Percentiles rank a stretch among this genome's conserved stretches.
Evolutionary conservation across 2,113 vertebrate species (phyloP).

Genomic region (Xiphophorus couchianus): DNA sequence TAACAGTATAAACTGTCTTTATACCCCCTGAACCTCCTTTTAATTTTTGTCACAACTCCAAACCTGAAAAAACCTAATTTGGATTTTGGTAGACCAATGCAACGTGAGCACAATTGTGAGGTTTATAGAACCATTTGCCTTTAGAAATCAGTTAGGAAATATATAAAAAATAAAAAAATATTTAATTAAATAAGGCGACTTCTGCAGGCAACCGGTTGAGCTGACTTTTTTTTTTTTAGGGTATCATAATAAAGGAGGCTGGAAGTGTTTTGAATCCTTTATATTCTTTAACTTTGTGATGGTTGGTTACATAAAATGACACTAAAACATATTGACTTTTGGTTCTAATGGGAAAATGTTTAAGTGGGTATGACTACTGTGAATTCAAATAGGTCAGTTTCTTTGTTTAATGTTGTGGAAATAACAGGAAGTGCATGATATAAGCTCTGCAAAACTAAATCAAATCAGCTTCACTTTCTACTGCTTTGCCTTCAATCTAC

Average conservation of each 20-base stretch:
- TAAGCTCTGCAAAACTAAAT: background rate
- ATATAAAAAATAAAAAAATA: background rate
- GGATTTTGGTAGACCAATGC: background rate
- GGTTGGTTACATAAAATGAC: too few relatives aligned
- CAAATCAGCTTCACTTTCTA: background rate
- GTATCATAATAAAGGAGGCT: background rate
- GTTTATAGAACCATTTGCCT: background rate
- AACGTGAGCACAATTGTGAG: background rate
- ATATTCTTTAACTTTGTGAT: too few relatives aligned
- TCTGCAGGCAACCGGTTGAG: background rate
- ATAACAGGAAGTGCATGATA: background rate
- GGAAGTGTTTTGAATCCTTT: background rate
- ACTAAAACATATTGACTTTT: too few relatives aligned
- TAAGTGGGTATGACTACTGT: background rate
- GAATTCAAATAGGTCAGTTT: too few relatives aligned
- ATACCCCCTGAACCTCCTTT: background rate
- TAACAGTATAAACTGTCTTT: background rate
- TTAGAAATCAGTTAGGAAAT: background rate
- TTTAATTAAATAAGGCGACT: background rate
- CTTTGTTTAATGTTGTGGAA: background rate
- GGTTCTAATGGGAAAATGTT: too few relatives aligned
- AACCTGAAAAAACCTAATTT: background rate
- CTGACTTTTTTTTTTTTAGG: background rate
- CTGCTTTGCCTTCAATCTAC: background rate
- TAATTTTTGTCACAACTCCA: too few relatives aligned